A percentile compares a stretch with the other conserved stretches of the same genome.
Evolutionary conservation across 1,140 invertebrate species (phyloP).

Genomic region (Lordiphosa mommai): DNA sequence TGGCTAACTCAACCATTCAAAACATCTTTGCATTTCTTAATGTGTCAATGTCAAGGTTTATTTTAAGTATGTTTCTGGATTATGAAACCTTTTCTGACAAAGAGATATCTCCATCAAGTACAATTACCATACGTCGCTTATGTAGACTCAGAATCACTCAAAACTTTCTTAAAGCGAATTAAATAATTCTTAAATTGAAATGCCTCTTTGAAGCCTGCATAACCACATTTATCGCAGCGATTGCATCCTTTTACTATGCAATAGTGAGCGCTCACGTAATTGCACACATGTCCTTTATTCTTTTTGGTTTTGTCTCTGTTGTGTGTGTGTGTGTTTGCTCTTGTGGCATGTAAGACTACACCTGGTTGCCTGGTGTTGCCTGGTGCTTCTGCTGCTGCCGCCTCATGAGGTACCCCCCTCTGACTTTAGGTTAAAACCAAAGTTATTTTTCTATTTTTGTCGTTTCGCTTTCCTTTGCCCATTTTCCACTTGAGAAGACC

Average conservation of each 20-base stretch:
- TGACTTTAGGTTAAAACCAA: slow-evolving; percentile 27
- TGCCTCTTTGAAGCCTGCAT: background rate
- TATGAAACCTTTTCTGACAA: too few relatives aligned
- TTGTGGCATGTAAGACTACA: slow-evolving; percentile 5
- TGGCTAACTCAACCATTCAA: too few relatives aligned
- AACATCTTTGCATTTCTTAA: too few relatives aligned
- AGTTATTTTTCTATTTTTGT: slow-evolving; percentile 30
- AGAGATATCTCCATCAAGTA: too few relatives aligned
- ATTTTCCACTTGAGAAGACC: slow-evolving; percentile 40
- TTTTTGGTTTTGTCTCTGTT: slow-evolving; percentile 8
- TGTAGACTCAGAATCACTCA: too few relatives aligned
- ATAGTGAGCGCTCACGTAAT: background rate
- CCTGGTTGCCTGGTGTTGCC: slow-evolving; percentile 5
- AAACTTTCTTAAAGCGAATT: too few relatives aligned
- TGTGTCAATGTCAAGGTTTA: too few relatives aligned
- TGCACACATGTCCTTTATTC: background rate
- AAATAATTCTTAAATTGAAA: too few relatives aligned
- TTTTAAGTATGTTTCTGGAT: too few relatives aligned
- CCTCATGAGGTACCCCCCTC: slow-evolving; percentile 10
- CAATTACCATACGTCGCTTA: too few relatives aligned
- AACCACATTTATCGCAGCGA: background rate
- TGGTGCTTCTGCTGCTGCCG: slow-evolving; percentile 13
- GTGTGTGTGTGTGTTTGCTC: background rate
- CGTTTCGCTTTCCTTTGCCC: slow-evolving; percentile 25
- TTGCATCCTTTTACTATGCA: background rate